These are phyloP conservation scores for Pseudolycoriella hygida DNA, from an alignment of 2,888 invertebrate genomes.

Conservation along the genomic window DNA sequence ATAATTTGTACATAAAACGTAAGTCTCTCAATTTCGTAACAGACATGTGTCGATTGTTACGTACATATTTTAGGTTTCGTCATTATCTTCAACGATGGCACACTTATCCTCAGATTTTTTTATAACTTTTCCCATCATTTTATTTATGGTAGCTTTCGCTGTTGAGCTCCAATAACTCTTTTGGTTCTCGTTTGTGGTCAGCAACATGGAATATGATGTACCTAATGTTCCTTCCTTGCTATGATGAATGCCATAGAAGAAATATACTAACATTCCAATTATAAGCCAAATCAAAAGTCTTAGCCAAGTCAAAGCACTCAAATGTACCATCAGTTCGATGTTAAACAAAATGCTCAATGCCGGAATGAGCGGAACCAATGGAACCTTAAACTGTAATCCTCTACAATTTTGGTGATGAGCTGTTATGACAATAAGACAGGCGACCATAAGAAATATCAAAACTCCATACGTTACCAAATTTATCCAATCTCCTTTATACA, in stretches of 20 bases:
- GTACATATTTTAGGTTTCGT: no score
- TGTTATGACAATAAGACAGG: slow-evolving; percentile 52
- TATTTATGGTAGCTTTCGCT: slow-evolving; percentile 16
- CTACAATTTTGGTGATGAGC: slow-evolving; percentile 59
- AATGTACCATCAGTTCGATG: slow-evolving; percentile 64
- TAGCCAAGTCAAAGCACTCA: slow-evolving; percentile 66
- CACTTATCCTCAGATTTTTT: slow-evolving; percentile 25
- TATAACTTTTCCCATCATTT: slow-evolving; percentile 18
- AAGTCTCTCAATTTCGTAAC: no score
- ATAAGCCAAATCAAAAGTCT: slow-evolving; percentile 77
- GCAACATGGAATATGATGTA: slow-evolving; percentile 43
- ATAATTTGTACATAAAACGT: no score
- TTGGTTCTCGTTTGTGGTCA: slow-evolving; percentile 43
- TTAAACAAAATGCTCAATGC: slow-evolving; percentile 66
- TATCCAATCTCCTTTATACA: slow-evolving; percentile 45
- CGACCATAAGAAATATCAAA: slow-evolving; percentile 41
- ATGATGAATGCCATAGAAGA: slow-evolving; percentile 70
- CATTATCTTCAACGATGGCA: slow-evolving; percentile 15
- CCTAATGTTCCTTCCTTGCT: slow-evolving; percentile 52
- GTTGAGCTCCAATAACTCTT: slow-evolving; percentile 44
- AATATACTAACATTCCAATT: slow-evolving; percentile 64
- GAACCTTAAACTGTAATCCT: slow-evolving; percentile 58
- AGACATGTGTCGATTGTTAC: no score
- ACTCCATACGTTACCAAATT: slow-evolving; percentile 42
- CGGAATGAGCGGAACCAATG: slow-evolving; percentile 62